Base-by-base conservation (phyloP, 2,797 vertebrate species). In the Triplophysa yarkandensis region DNA sequence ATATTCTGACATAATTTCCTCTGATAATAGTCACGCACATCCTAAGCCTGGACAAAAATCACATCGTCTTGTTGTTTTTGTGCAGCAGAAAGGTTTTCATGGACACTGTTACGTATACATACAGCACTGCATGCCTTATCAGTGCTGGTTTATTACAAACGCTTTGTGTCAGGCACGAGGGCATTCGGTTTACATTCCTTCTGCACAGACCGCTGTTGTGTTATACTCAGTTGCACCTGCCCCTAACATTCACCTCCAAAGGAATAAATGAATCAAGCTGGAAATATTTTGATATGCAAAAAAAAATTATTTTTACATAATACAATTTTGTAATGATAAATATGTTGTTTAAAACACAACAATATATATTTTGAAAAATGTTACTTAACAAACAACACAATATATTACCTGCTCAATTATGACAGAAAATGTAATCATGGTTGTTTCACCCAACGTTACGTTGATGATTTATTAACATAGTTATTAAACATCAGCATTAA, bases 101-200 rank as follows among this genome's bases (percentile, higher is more conserved):
- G 16, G 19, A 17, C 28, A 25, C 11, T 65, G 60, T n/a, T 34
- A 34, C 25, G 16, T 41, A 21, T 27, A n/a, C 63, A 32, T 65
- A 30, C 8, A 54, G 25, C n/a, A 34, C 9, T 54, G 19, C 2
- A 0, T 60, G 19, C 57, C 44, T 68, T 67, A 52, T 66, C 70
- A 21, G 55, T 17, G 44, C 52, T 64, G 50, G 54, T 66, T 63
- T 60, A 50, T 67, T 73, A 60, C 11, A 14, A 44, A 54, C 0
- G 39, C 60, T 74, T 57, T 66, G 25, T 43, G 64, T 77, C 48
- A 68, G 69, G 34, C 65, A 54, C 48, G 66, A 50, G 50, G 73
- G 63, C 46, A 34, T n/a, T 70, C 34, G 4, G 34, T 64, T 70
- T 76, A 68, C 73, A 78, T 81, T 79, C 63, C 36, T 68, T 25